These are phyloP conservation scores for Clostera curtula DNA, from an alignment of 2,888 invertebrate genomes.

Conservation along the genomic window DNA sequence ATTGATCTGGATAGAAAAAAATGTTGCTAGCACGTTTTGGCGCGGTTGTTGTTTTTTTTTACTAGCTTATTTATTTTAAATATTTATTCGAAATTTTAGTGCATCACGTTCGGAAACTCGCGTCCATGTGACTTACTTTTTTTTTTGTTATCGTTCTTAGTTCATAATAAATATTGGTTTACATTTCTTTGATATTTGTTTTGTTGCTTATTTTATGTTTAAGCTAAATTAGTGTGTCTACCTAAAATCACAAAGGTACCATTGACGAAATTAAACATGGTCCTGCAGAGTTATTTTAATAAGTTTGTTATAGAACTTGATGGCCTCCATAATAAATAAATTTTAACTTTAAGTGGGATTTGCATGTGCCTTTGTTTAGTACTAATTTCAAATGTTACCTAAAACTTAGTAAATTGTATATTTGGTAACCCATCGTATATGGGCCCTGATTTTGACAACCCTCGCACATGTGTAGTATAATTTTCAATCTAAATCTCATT, in stretches of 20 bases:
- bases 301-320: no score
- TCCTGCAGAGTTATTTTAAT: no score
- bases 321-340: no score
- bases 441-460: constrained; percentile 1
- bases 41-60: constrained; percentile 7
- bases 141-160: constrained; percentile 58
- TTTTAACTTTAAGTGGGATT: no score
- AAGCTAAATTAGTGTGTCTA: constrained; percentile 25
- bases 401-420: background rate
- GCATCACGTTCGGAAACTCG: constrained; percentile 52
- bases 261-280: constrained; percentile 11
- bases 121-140: constrained; percentile 42
- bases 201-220: constrained; percentile 54
- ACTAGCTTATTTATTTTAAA: constrained; percentile 13
- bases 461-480: constrained; percentile 11
- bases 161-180: constrained; percentile 38
- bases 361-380: no score
- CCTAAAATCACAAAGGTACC: constrained; percentile 25
- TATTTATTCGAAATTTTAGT: constrained; percentile 21
- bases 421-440: background rate
- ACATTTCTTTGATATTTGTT: constrained; percentile 37
- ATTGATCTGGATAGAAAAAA: constrained; percentile 26
- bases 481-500: constrained; percentile 20
- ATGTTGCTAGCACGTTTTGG: constrained; percentile 22
- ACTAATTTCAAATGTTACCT: background rate